Base-by-base conservation (phyloP, 2,888 invertebrate species). In the Pseudoips prasinana region DNA sequence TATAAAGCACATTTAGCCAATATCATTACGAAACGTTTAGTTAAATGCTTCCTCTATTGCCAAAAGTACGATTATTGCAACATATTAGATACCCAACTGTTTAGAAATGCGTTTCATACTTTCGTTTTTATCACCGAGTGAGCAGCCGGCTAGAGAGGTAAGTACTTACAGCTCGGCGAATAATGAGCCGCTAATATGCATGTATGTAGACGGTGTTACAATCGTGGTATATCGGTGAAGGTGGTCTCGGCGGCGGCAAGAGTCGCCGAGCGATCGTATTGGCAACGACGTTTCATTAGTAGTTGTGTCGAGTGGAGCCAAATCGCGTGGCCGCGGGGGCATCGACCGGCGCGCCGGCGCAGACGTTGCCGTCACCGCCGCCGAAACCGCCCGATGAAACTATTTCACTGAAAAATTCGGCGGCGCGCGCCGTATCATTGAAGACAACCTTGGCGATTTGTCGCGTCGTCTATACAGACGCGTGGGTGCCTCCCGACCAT, bases 371-470 rank as follows among this genome's bases (percentile, higher is more conserved):
- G 80, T 78, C 85, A 78, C 73, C 72, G 69, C 64, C 72, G 68
- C 67, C 73, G 71, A 69, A 72, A 67, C 67, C 63, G 64, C 69
- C 65, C 73, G 67, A 74, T 79, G 78, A 81, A 83, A 87, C 82
- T 85, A 85, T 86, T 87, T 84, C 78, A 78, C 86, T 87, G 87
- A 87, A 87, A 87, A 85, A 79, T 84, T 74, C 65, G 70, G 60
- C 73, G 76, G 57, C 76, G 70, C 74, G 76, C 72, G 75, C 60
- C 80, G 72, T 75, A 83, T 78, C 79, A 80, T 82, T 80, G 77
- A 73, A 80, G 73, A 61, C 84, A 85, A 82, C 87, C 87, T 86
- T 87, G 86, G 73, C 75, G 79, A 73, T 76, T 75, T 81, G 85
- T 83, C 87, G 85, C 83, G 79, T 76, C 81, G 84, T 75, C 82